Percentiles rank a stretch among this genome's conserved stretches.
These are phyloP conservation scores for Drosophila buzzatii DNA, from an alignment of 2,888 invertebrate species.

Conservation along the genomic window DNA sequence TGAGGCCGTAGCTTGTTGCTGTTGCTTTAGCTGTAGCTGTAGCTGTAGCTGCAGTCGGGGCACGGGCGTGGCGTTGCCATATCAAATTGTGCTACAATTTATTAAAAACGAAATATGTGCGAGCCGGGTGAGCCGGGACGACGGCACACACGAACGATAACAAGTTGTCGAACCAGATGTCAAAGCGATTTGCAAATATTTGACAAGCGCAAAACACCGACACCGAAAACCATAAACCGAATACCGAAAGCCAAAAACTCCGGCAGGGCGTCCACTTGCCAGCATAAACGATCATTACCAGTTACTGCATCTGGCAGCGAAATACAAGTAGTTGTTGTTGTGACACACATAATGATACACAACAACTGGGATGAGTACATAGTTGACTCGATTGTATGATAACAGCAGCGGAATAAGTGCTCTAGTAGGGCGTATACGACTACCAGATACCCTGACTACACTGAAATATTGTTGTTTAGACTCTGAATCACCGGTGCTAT, in stretches of 20 bases:
- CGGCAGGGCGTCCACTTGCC: constrained; percentile 39
- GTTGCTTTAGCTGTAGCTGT: constrained; percentile 20
- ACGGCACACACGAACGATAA: constrained; percentile 67
- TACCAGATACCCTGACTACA: background rate
- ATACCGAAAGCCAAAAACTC: constrained; percentile 27
- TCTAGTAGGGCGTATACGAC: background rate
- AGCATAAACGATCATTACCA: constrained; percentile 41
- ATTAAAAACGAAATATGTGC: constrained; percentile 80
- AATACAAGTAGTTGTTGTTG: constrained; percentile 29
- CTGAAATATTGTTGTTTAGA: background rate
- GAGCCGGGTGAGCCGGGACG: constrained; percentile 44
- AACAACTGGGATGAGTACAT: background rate
- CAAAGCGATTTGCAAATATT: constrained; percentile 83
- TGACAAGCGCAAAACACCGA: constrained; percentile 79
- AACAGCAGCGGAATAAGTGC: background rate
- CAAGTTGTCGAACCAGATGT: constrained; percentile 82
- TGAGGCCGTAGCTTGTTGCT: constrained; percentile 28
- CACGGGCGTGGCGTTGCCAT: constrained; percentile 66
- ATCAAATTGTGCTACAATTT: constrained; percentile 81
- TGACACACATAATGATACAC: constrained; percentile 17
- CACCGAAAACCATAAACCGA: constrained; percentile 47
- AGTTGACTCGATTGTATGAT: background rate
- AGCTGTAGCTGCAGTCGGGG: constrained; percentile 9
- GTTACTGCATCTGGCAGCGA: constrained; percentile 25
- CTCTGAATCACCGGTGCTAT: too few relatives aligned